Base-by-base conservation (phyloP, 2,113 vertebrate genomes). In the Paracanthobrama guichenoti region DNA sequence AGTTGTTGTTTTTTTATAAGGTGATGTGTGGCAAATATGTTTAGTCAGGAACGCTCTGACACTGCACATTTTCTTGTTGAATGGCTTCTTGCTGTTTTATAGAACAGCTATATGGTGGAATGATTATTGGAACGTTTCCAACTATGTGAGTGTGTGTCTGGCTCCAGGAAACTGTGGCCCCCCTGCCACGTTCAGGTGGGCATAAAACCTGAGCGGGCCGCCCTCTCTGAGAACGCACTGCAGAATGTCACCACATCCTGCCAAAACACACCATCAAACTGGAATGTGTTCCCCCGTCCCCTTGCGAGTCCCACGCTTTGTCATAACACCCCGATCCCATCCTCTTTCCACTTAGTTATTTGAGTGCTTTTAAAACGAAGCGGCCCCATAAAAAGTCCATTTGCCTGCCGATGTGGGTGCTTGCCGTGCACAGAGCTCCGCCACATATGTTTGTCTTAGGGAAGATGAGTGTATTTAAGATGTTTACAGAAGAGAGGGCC, bases 401-500 rank as follows among this genome's bases (percentile, higher is more conserved):
- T 93, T 92, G 91, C 85, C 74, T 48, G 26, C 22, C 24, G 28
- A 20, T 26, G 59, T 31, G 75, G 48, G 74, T 80, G 79, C 78
- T 87, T 84, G 86, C 44, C 59, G 48, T 81, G 28, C 16, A 5
- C 86, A 80, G 73, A 87, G 74, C 66, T 22, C 84, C 64, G 42
- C 64, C 87, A 81, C 78, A 50, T 85, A 69, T 91, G 88, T 92
- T 92, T 92, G 90, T 90, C 89, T 91, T 91, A 77, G 90, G 84
- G 86, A 86, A 87, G 89, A 89, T 90, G 87, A 84, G 86, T 92
- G 92, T 92, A 91, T 92, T 91, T 86, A 90, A 91, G 87, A 62
- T 92, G 90, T 92, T 94, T 92, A 92, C 90, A 88, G 90, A 90
- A 90, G 87, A 84, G 86, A 86, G 79, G 72, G 74, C 67, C 84